Conservation (phyloP, 2,797 vertebrate species). For the Poliocrania exsul region DNA sequence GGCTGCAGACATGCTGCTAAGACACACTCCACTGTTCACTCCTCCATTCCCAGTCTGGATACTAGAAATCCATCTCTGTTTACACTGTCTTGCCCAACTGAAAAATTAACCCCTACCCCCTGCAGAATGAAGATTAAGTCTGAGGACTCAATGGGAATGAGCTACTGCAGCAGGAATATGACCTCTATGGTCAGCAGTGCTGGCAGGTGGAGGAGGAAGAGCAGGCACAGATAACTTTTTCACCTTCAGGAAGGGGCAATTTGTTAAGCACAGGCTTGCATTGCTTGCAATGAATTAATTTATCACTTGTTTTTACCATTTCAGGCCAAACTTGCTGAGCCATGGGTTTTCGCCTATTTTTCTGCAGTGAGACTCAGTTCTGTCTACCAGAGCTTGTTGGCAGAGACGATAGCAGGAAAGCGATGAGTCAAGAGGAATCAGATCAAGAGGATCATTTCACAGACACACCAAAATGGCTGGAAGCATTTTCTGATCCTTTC, state of each 20-base stretch:
- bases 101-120: neutral
- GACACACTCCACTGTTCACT: neutral
- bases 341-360: neutral
- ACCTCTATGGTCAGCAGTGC: neutral
- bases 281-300: neutral
- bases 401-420: neutral
- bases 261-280: neutral
- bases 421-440: slow-evolving; percentile 12
- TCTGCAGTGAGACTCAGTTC: neutral
- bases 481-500: neutral
- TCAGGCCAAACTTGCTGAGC: neutral
- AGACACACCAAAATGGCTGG: neutral
- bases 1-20: neutral
- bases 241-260: neutral
- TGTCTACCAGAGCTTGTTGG: neutral
- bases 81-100: neutral
- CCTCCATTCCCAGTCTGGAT: fast-evolving
- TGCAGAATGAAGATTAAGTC: neutral
- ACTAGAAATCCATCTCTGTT: neutral
- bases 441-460: neutral
- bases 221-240: neutral
- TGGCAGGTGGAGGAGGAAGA: neutral
- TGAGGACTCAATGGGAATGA: neutral
- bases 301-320: neutral
- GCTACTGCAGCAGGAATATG: neutral